Percentiles rank a stretch among this genome's conserved stretches.
Evolutionary conservation across 2,113 vertebrate genomes (phyloP).

Genomic region (Eudyptes chrysolophus): DNA sequence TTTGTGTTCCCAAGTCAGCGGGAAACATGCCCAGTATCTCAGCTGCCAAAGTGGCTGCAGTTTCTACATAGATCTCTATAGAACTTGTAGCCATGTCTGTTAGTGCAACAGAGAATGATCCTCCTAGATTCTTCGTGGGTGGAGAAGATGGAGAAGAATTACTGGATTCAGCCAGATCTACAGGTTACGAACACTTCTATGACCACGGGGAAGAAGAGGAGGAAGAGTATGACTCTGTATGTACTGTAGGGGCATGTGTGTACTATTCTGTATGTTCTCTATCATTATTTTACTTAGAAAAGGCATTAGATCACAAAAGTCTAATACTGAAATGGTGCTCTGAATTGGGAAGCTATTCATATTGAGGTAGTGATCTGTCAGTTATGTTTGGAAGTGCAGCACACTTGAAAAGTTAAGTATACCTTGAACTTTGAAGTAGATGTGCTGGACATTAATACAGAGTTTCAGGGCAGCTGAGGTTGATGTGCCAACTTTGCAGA

Average conservation of each 20-base stretch:
- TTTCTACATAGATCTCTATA: slow-evolving; percentile 35
- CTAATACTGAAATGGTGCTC: neutral
- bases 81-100: slow-evolving; percentile 70
- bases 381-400: neutral
- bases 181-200: slow-evolving; percentile 81
- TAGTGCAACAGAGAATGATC: slow-evolving; percentile 74
- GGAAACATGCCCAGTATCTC: slow-evolving; percentile 49
- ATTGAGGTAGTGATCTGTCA: neutral
- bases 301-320: neutral
- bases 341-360: neutral
- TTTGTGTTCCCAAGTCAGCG: neutral
- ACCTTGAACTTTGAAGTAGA: neutral
- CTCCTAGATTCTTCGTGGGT: slow-evolving; percentile 85
- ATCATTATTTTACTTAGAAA: neutral
- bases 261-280: neutral
- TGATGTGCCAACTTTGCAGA: neutral
- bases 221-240: slow-evolving; percentile 88
- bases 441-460: neutral
- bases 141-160: slow-evolving; percentile 84
- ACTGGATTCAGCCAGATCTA: slow-evolving; percentile 72
- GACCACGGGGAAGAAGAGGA: slow-evolving; percentile 86
- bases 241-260: slow-evolving; percentile 8
- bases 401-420: neutral
- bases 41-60: neutral
- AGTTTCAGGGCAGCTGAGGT: neutral